Conservation (phyloP, 37 sponge, comb jelly and placozoan genomes). For the Mnemiopsis leidyi region DNA sequence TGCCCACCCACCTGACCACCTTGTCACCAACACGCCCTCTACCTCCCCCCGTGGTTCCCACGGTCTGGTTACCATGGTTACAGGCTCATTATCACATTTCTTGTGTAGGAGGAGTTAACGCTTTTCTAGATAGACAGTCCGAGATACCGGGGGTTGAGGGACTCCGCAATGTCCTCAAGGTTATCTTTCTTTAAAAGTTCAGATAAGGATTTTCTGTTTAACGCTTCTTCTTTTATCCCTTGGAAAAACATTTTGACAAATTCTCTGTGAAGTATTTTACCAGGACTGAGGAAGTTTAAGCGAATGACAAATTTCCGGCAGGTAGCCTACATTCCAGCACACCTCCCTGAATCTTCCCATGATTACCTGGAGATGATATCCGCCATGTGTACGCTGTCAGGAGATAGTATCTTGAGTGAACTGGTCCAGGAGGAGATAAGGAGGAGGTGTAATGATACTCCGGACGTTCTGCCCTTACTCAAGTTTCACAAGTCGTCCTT, state of each 20-base stretch:
- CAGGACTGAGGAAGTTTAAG: no score
- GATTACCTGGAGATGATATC: not conserved
- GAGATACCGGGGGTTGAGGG: slow-evolving; percentile 9
- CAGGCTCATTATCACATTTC: slow-evolving; percentile 30
- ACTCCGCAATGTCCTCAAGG: not conserved
- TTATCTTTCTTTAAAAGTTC: no score
- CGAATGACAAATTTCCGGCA: not conserved
- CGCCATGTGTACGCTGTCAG: not conserved
- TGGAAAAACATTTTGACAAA: no score
- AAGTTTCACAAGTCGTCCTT: not conserved
- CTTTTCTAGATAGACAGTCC: not conserved
- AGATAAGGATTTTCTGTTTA: no score
- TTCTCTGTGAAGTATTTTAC: no score
- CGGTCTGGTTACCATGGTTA: slow-evolving; percentile 45
- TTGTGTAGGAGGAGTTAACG: not conserved
- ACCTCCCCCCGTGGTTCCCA: slow-evolving; percentile 40
- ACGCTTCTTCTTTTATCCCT: no score
- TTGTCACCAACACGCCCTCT: slow-evolving; percentile 34
- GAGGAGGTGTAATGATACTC: not conserved
- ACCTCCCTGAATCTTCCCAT: not conserved
- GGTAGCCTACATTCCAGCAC: slow-evolving; percentile 1
- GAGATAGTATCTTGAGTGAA: not conserved
- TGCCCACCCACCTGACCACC: slow-evolving; percentile 64
- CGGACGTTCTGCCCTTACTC: slow-evolving; percentile 18
- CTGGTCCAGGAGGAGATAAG: not conserved